Percentiles rank a stretch among this genome's conserved stretches.
These are phyloP conservation scores for Drosophila pallidifrons DNA, from an alignment of 1,140 invertebrate species.

Conservation along the genomic window DNA sequence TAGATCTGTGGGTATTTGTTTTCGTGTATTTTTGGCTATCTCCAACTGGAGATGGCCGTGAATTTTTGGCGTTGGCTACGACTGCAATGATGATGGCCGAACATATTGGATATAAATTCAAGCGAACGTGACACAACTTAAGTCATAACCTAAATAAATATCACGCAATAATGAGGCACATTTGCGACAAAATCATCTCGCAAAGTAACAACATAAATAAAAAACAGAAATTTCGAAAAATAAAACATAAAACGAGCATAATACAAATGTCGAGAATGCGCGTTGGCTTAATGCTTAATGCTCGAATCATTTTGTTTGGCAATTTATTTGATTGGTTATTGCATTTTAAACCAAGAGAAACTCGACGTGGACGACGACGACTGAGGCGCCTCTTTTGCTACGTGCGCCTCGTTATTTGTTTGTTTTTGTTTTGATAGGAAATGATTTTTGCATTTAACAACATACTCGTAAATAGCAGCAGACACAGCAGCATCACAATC, in stretches of 20 bases:
- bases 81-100: conserved; percentile 58
- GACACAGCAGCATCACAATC: conserved; percentile 28
- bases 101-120: conserved; percentile 82
- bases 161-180: conserved; percentile 82
- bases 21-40: conserved; percentile 11
- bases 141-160: conserved; percentile 84
- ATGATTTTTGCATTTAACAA: conserved; percentile 83
- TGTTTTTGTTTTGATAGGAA: conserved; percentile 73
- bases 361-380: conserved; percentile 9
- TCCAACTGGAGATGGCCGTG: conserved; percentile 39
- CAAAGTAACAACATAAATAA: conserved; percentile 27
- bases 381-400: conserved; percentile 51
- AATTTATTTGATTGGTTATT: conserved; percentile 84
- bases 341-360: conserved; percentile 78
- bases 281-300: conserved; percentile 75
- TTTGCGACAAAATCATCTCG: conserved; percentile 68
- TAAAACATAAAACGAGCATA: conserved; percentile 10
- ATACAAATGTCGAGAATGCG: conserved; percentile 47
- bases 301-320: conserved; percentile 79
- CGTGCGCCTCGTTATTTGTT: conserved; percentile 67
- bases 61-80: conserved; percentile 56
- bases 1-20: conserved; percentile 57
- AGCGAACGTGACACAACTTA: conserved; percentile 81
- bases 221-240: conserved; percentile 32
- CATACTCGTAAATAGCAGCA: conserved; percentile 65